Evolutionary conservation across 2,113 vertebrate species (phyloP), one percentile per base, ranked within the genome.

Genomic region (Amblyornis subalaris): DNA sequence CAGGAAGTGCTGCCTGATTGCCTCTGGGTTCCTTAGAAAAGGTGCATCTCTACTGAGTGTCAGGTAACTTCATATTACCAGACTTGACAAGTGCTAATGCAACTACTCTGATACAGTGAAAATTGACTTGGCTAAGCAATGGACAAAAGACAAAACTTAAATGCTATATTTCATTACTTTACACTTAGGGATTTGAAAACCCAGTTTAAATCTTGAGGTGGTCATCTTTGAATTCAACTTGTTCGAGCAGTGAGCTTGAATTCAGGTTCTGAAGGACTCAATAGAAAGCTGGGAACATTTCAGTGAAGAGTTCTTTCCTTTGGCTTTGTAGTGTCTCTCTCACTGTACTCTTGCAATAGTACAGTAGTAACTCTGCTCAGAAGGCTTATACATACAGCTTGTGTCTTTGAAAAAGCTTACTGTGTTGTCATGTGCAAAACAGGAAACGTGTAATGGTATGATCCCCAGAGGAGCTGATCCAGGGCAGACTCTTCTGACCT

Each of bases 371-470:
- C 75, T 80, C 67, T 79, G 40, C 72, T 85, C 70, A 57, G 81
- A 86, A 87, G 45, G 31, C 57, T 92, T 40, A 29, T 8, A 40
- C 33, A 20, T 29, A 31, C 75, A 92, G 73, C 55, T 64, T 40
- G 54, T 44, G 65, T 65, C 94, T 95, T 36, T 75, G 86, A 91
- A 84, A 93, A 93, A 94, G 65, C 70, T 69, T 40, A 61, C 80
- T 89, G 84, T 91, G 76, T 28, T 85, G 91, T 96, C 77, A 36
- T 89, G 91, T 60, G 54, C 94, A 94, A 95, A 96, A 94, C 94
- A 94, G 96, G 95, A 96, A 95, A 89, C 0, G 4, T 92, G 77
- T 67, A 48, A 90, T 78, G 86, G 76, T 85, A 84, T 17, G 66
- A 94, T 75, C 84, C 70, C 73, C 42, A 24, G 36, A 89, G 84